These are phyloP conservation scores for Agelastica alni DNA, from an alignment of 2,888 invertebrate genomes.

Conservation along the genomic window DNA sequence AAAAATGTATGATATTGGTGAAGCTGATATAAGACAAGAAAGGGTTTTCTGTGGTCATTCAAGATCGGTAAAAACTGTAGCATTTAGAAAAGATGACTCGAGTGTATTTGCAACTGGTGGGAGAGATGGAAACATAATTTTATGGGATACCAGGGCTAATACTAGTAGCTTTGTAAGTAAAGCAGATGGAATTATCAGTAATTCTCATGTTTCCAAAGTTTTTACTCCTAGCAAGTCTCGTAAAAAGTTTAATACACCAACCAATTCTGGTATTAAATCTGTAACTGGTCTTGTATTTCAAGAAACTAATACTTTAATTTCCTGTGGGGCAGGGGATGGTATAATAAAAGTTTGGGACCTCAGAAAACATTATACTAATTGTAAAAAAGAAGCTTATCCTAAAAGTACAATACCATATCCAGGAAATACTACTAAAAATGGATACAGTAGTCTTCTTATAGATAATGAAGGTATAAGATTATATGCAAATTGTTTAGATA, in stretches of 20 bases:
- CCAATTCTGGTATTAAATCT: constrained; percentile 65
- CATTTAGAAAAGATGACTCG: constrained; percentile 70
- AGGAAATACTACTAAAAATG: constrained; percentile 71
- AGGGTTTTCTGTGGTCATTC: constrained; percentile 76
- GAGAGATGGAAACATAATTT: constrained; percentile 81
- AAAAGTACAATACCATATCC: constrained; percentile 74
- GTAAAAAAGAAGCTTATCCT: constrained; percentile 72
- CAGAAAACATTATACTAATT: constrained; percentile 75
- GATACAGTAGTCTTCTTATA: constrained; percentile 77
- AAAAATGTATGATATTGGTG: constrained; percentile 73
- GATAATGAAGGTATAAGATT: constrained; percentile 71
- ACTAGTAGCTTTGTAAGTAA: constrained; percentile 56
- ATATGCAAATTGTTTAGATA: constrained; percentile 88
- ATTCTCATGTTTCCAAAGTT: constrained; percentile 62
- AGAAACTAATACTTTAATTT: constrained; percentile 76
- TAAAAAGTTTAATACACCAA: constrained; percentile 39
- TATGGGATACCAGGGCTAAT: constrained; percentile 78
- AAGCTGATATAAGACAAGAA: constrained; percentile 55
- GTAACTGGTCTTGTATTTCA: constrained; percentile 86
- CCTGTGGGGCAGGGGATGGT: constrained; percentile 87
- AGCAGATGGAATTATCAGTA: constrained; percentile 74
- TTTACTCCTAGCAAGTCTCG: constrained; percentile 55
- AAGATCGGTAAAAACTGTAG: constrained; percentile 81
- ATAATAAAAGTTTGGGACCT: constrained; percentile 79
- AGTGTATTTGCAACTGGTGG: constrained; percentile 84